Evolutionary conservation across 2,888 invertebrate species (phyloP).

Genomic region (Mythimna vitellina): DNA sequence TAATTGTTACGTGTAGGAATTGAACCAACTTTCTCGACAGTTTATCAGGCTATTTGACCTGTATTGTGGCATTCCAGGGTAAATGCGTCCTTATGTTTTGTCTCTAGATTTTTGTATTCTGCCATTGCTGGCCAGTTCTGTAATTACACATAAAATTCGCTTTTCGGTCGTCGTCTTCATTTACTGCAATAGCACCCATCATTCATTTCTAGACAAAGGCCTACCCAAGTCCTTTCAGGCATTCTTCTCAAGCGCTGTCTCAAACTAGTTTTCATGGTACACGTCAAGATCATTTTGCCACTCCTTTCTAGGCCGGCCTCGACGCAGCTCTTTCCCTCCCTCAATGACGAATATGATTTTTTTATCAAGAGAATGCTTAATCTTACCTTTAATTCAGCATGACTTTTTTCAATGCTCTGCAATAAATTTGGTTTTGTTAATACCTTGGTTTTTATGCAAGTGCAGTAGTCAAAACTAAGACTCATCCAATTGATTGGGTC

Average conservation of each 20-base stretch:
- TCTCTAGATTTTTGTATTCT: no score
- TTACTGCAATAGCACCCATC: not conserved
- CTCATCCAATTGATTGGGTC: not conserved
- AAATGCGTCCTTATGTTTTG: no score
- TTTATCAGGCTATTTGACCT: not conserved
- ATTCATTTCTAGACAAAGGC: not conserved
- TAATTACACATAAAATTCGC: not conserved
- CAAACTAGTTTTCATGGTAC: no score
- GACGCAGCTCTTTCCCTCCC: no score
- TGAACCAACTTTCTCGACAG: no score
- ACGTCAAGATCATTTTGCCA: no score
- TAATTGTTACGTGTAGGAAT: no score
- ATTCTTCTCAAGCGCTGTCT: no score
- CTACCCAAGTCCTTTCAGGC: no score
- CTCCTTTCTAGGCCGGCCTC: no score
- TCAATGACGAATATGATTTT: not conserved
- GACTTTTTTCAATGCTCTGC: constrained; percentile 70
- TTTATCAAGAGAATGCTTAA: constrained; percentile 16
- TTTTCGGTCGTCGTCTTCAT: not conserved
- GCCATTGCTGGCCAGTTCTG: not conserved
- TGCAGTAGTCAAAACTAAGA: not conserved
- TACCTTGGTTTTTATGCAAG: not conserved
- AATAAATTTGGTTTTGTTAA: constrained; percentile 42
- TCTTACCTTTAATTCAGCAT: constrained; percentile 56
- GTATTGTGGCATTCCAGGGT: not conserved